A percentile compares a stretch with the other conserved stretches of the same genome.
Evolutionary conservation across 1,140 invertebrate species (phyloP).

Genomic region (Brachionus koreanus): DNA sequence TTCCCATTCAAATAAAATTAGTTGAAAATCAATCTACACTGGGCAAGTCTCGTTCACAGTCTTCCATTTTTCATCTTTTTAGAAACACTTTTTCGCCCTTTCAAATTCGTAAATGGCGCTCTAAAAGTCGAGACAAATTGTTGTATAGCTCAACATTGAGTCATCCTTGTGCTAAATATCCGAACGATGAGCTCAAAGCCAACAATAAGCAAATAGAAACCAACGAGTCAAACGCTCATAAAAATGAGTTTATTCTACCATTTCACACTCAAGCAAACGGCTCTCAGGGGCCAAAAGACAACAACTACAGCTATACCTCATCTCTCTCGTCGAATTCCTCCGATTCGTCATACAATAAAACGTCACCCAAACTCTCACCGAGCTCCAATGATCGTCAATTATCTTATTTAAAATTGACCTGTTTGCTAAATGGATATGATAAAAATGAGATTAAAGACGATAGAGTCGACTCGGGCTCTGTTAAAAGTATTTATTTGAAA

Average conservation of each 20-base stretch:
- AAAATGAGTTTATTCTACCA: background rate
- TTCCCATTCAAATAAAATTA: conserved; percentile 22
- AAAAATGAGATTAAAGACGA: background rate
- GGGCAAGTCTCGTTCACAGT: conserved; percentile 32
- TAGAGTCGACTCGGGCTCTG: background rate
- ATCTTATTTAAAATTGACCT: conserved; percentile 24
- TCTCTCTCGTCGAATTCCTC: background rate
- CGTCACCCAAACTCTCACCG: background rate
- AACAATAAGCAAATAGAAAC: background rate
- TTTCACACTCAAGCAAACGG: background rate
- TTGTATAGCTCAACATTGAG: background rate
- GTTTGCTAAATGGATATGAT: conserved; percentile 29
- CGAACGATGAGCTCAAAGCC: background rate
- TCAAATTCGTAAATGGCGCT: conserved; percentile 24
- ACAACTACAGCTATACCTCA: conserved; percentile 24
- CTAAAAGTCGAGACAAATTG: conserved; percentile 33
- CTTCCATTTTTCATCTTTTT: conserved; percentile 32
- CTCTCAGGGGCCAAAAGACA: background rate
- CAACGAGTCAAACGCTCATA: background rate
- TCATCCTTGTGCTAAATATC: background rate
- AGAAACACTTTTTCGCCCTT: conserved; percentile 29
- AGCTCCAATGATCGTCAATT: background rate
- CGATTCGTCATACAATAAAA: background rate
- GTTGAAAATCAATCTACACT: background rate
- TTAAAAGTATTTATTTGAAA: conserved; percentile 19